phyloP scores from a whole-genome alignment of 2,113 vertebrate genomes.

The Nesogale talazaci region DNA sequence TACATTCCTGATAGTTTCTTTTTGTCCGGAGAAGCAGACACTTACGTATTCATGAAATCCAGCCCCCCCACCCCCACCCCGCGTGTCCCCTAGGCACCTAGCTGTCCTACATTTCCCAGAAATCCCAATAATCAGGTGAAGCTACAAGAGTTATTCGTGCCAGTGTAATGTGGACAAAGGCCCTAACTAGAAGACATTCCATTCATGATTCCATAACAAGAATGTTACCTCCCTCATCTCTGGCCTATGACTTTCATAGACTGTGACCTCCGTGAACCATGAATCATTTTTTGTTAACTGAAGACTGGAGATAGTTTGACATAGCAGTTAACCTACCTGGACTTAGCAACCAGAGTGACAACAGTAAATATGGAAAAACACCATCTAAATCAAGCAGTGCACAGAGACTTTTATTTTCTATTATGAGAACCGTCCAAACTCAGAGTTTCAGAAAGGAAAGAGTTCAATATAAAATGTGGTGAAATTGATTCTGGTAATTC shows the following conservation, averaged over 20 bases:
- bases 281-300: background rate
- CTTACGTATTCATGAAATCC: background rate
- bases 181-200: background rate
- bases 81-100: background rate
- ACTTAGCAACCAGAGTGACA: background rate
- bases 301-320: background rate
- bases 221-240: background rate
- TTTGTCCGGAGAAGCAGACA: background rate
- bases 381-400: background rate
- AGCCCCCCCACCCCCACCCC: no score
- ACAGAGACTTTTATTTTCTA: slow-evolving; percentile 6
- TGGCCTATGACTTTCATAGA: background rate
- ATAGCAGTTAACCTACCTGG: background rate
- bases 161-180: background rate
- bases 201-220: background rate
- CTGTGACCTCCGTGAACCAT: background rate
- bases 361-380: background rate
- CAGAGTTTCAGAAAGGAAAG: background rate
- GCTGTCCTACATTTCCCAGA: background rate
- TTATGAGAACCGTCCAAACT: background rate
- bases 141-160: background rate
- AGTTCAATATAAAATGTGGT: background rate
- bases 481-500: background rate
- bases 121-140: background rate
- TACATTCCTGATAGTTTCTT: background rate